Conservation (phyloP, 2,888 invertebrate species). For the Acholoe squamosa region DNA sequence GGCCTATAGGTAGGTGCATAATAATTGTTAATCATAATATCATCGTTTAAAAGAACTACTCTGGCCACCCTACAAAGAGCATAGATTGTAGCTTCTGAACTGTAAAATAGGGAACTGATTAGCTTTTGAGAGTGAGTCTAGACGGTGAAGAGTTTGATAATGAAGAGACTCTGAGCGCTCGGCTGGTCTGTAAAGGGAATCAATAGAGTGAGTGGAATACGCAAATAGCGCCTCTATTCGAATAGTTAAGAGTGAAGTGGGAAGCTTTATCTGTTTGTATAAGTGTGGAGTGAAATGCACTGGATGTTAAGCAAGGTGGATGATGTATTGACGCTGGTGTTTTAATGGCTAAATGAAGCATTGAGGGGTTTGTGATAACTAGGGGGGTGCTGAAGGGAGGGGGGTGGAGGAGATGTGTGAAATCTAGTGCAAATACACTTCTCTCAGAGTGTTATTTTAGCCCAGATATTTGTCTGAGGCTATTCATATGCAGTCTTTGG, state of each 20-base stretch:
- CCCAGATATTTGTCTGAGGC: too few species aligned
- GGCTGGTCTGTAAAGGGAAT: not conserved
- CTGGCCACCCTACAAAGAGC: too few species aligned
- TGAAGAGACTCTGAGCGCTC: not conserved
- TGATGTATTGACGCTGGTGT: not conserved
- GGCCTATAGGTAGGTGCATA: too few species aligned
- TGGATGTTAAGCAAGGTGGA: constrained; percentile 8
- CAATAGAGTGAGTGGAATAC: not conserved
- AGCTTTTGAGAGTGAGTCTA: constrained; percentile 25
- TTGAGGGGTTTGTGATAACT: constrained; percentile 3
- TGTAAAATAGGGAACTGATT: constrained; percentile 22
- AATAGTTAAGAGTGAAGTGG: not conserved
- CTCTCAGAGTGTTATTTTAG: too few species aligned
- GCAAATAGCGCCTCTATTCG: not conserved
- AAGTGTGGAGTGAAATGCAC: not conserved
- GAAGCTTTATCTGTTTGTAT: not conserved
- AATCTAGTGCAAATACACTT: not conserved
- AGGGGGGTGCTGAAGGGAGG: not conserved
- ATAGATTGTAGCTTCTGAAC: constrained; percentile 3
- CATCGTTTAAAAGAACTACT: too few species aligned
- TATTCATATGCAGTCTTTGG: too few species aligned
- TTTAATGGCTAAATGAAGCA: not conserved
- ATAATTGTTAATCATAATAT: too few species aligned
- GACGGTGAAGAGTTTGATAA: constrained; percentile 3
- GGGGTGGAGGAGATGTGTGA: not conserved